These are phyloP conservation scores for Leptinotarsa lineolata DNA, from an alignment of 1,140 invertebrate species.

Conservation along the genomic window DNA sequence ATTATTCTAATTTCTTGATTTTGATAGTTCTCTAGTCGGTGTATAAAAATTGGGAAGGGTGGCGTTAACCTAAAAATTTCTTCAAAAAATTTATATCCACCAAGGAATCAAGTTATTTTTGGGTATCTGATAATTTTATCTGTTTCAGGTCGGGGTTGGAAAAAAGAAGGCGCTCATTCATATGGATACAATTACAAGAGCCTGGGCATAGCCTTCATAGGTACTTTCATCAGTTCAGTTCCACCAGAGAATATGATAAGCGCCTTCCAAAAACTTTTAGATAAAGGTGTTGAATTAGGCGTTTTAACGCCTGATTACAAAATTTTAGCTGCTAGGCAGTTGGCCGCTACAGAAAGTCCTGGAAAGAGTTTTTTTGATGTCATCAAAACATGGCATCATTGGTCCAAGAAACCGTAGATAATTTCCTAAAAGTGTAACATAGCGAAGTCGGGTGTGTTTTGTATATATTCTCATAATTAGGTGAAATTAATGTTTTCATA, in stretches of 20 bases:
- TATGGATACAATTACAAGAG: constrained; percentile 65
- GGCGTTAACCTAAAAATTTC: too few relatives aligned
- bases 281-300: constrained; percentile 46
- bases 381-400: constrained; percentile 65
- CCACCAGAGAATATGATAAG: constrained; percentile 40
- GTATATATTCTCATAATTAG: too few relatives aligned
- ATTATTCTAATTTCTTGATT: too few relatives aligned
- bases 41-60: too few relatives aligned
- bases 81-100: too few relatives aligned
- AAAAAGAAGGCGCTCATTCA: constrained; percentile 62
- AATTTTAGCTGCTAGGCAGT: constrained; percentile 53
- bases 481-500: too few relatives aligned
- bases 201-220: constrained; percentile 72
- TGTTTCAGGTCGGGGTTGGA: constrained; percentile 60
- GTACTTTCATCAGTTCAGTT: constrained; percentile 60
- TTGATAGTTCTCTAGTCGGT: too few relatives aligned
- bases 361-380: constrained; percentile 56
- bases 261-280: constrained; percentile 46
- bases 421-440: neutral
- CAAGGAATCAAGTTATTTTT: too few relatives aligned
- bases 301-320: constrained; percentile 50
- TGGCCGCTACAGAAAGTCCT: constrained; percentile 51
- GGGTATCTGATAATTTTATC: neutral
- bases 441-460: too few relatives aligned
- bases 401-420: constrained; percentile 29